Evolutionary conservation across 2,113 vertebrate genomes (phyloP).

Genomic region (Takifugu bimaculatus): DNA sequence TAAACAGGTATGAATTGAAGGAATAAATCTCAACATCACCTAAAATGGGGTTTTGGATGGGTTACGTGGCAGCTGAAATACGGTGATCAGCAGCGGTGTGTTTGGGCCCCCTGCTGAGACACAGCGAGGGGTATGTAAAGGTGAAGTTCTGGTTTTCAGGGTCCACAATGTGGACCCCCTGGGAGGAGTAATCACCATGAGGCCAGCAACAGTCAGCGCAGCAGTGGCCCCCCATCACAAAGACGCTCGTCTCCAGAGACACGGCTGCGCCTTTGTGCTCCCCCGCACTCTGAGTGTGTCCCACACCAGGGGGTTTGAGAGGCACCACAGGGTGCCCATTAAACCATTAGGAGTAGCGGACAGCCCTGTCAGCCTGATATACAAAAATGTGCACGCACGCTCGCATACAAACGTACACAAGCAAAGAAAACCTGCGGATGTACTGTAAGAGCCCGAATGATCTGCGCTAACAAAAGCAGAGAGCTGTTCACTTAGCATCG

Average conservation of each 20-base stretch:
- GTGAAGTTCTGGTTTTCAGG: slow-evolving; percentile 68
- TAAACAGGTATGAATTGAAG: slow-evolving; percentile 15
- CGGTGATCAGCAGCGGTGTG: slow-evolving; percentile 61
- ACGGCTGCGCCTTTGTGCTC: slow-evolving; percentile 69
- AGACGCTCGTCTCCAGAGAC: slow-evolving; percentile 65
- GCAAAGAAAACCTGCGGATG: slow-evolving; percentile 34
- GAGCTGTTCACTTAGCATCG: slow-evolving; percentile 39
- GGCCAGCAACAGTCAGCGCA: slow-evolving; percentile 69
- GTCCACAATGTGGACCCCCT: slow-evolving; percentile 69
- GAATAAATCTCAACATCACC: slow-evolving; percentile 3
- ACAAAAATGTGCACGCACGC: slow-evolving; percentile 46
- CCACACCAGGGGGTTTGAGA: slow-evolving; percentile 69
- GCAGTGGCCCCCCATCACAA: slow-evolving; percentile 65
- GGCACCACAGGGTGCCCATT: slow-evolving; percentile 75
- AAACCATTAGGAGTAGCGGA: slow-evolving; percentile 71
- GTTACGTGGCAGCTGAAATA: slow-evolving; percentile 13
- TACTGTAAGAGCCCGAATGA: slow-evolving; percentile 50
- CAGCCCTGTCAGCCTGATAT: slow-evolving; percentile 61
- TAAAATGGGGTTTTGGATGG: neutral
- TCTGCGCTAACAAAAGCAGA: slow-evolving; percentile 33
- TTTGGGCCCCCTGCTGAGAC: slow-evolving; percentile 57
- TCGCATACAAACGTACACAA: slow-evolving; percentile 33
- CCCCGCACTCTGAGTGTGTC: slow-evolving; percentile 56
- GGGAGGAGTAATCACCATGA: slow-evolving; percentile 75
- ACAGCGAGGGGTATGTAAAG: slow-evolving; percentile 70